Base-by-base conservation (phyloP, 2,113 vertebrate genomes). In the Poeciliopsis retropinna region DNA sequence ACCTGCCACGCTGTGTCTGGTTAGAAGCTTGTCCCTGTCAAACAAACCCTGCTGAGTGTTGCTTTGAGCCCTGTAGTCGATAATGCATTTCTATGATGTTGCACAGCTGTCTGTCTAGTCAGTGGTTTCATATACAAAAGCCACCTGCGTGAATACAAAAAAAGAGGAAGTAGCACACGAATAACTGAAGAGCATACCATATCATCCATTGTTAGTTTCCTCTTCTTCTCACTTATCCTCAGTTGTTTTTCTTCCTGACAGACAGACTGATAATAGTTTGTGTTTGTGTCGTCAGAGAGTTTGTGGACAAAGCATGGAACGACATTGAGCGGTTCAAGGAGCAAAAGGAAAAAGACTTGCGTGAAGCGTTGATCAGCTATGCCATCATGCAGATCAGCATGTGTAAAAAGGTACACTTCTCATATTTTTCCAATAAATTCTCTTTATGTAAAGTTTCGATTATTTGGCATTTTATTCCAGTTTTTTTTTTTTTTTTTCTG, bases 361-460 rank as follows among this genome's bases (percentile, higher is more conserved):
- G 96, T 74, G 98, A 99, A 87, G 96, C 98, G 0, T 95, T 99
- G 27, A 97, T 98, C 89, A 98, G 95, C 87, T 99, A 98, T 12
- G 98, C 98, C 41, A 95, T 99, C 34, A 98, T 99, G 98, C 98
- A 99, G 90, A 98, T 99, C 84, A 96, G 96, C 91, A 96, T 98
- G 97, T 99, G 97, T 90, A 99, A 98, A 93, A 99, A 99, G 96
- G 98, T 99, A 89, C 0, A 92, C 4, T 10, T n/a, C 2, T 34
- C 7, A 30, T 31, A 4, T 15, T 13, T 14, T 15, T n/a, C 22
- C 14, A 62, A 17, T 8, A 19, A n/a, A 37, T 25, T 25, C 1
- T 64, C 31, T n/a, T 64, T 22, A 47, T 62, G 3, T 1, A 2
- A 47, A 14, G 39, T 51, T 30, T 14, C 7, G 12, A 39, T 68